Evolutionary conservation across 53 echinoderm and acorn worm species (phyloP).

Genomic region (Antedon mediterranea): DNA sequence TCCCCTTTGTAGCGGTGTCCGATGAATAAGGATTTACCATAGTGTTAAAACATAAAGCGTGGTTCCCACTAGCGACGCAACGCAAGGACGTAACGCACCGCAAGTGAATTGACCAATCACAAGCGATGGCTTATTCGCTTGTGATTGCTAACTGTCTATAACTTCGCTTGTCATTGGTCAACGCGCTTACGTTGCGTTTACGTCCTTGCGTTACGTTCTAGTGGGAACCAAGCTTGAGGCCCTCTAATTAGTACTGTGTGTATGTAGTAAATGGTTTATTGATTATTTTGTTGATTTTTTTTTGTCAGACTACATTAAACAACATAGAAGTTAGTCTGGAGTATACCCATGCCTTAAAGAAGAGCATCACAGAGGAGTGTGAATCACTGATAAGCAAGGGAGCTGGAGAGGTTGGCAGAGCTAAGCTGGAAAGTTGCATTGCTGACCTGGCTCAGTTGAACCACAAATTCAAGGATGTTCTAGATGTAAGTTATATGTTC

Average conservation of each 20-base stretch:
- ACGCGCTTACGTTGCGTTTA: too few relatives aligned
- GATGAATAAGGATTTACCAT: too few relatives aligned
- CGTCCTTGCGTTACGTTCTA: too few relatives aligned
- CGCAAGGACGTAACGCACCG: too few relatives aligned
- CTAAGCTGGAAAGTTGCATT: conserved; percentile 82
- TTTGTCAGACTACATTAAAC: conserved; percentile 75
- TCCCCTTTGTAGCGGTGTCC: background rate
- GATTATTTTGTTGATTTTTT: background rate
- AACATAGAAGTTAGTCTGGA: conserved; percentile 96
- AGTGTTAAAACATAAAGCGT: too few relatives aligned
- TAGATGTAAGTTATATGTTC: conserved; percentile 49
- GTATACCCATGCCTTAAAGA: conserved; percentile 70
- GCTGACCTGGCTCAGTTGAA: conserved; percentile 68
- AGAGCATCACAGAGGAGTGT: conserved; percentile 65
- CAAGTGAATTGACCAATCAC: too few relatives aligned
- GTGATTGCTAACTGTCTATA: too few relatives aligned
- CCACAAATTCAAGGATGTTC: conserved; percentile 92
- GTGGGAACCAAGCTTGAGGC: too few relatives aligned
- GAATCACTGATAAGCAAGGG: conserved; percentile 36
- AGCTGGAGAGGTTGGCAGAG: conserved; percentile 35
- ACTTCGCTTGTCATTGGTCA: too few relatives aligned
- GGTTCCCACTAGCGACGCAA: too few relatives aligned
- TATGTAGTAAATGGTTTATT: background rate
- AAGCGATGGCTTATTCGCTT: too few relatives aligned
- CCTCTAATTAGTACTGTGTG: background rate